Conservation (phyloP, 2,888 invertebrate genomes). For the Baronia brevicornis region DNA sequence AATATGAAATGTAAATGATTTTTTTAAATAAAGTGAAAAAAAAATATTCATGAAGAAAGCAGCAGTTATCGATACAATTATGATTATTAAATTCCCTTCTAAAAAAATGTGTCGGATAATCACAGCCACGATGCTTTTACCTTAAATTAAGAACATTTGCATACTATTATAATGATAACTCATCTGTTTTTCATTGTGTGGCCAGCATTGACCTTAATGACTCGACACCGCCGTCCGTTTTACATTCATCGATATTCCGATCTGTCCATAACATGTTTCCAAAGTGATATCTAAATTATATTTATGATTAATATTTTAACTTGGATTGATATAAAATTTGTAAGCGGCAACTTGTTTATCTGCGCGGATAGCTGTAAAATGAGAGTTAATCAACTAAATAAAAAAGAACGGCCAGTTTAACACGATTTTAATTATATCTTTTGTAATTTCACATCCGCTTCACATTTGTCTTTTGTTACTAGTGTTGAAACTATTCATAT, state of each 20-base stretch:
- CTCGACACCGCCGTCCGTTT: slow-evolving; percentile 21
- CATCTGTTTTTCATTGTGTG: slow-evolving; percentile 18
- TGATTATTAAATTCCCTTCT: slow-evolving; percentile 2
- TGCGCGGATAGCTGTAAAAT: slow-evolving; percentile 16
- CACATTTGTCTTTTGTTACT: neutral
- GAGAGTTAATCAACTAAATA: slow-evolving; percentile 12
- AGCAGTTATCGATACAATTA: slow-evolving; percentile 3
- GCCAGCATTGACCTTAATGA: slow-evolving; percentile 22
- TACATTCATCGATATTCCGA: slow-evolving; percentile 23
- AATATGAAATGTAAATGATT: too few species aligned
- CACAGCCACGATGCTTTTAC: too few species aligned
- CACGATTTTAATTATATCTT: slow-evolving; percentile 12
- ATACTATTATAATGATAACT: slow-evolving; percentile 18
- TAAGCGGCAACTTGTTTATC: slow-evolving; percentile 18
- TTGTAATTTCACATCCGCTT: neutral
- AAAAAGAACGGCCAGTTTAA: slow-evolving; percentile 8
- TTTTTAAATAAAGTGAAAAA: too few species aligned
- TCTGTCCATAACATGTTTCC: slow-evolving; percentile 18
- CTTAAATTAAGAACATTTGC: slow-evolving; percentile 17
- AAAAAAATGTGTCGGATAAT: too few species aligned
- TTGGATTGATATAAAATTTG: slow-evolving; percentile 21
- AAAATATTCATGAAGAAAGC: too few species aligned
- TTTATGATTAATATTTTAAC: slow-evolving; percentile 28
- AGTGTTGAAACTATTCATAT: too few species aligned
- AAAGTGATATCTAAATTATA: slow-evolving; percentile 24